Conservation (phyloP, 2,797 vertebrate species). For the Rhinatrema bivittatum region DNA sequence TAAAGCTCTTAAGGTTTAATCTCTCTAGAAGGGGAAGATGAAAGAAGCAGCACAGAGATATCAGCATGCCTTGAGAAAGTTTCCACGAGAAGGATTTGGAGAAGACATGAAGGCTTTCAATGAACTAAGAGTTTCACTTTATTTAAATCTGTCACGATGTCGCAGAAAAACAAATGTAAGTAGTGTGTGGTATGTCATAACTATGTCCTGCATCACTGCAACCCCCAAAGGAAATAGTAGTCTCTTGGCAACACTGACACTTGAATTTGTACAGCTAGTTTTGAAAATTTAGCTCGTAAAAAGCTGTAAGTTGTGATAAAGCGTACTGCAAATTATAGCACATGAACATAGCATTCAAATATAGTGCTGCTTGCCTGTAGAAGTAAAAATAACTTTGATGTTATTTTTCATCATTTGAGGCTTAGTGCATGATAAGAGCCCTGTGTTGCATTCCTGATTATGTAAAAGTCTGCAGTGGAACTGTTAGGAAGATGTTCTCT, state of each 20-base stretch:
- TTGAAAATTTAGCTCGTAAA: background rate
- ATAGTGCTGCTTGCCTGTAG: too few relatives aligned
- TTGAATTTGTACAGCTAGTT: background rate
- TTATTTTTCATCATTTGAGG: too few relatives aligned
- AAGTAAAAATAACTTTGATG: too few relatives aligned
- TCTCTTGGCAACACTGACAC: background rate
- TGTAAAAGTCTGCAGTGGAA: too few relatives aligned
- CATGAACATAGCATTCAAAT: too few relatives aligned
- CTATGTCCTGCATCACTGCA: fast-evolving
- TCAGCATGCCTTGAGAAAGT: slow-evolving; percentile 94
- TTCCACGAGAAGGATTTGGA: slow-evolving; percentile 93
- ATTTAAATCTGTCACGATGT: slow-evolving; percentile 91
- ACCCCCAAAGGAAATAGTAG: background rate
- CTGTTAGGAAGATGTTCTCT: too few relatives aligned
- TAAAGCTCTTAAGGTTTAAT: too few relatives aligned
- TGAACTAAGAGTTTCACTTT: slow-evolving; percentile 88
- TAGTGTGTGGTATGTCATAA: background rate
- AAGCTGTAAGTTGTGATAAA: background rate
- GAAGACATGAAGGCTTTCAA: slow-evolving; percentile 94
- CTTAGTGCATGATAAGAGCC: too few relatives aligned
- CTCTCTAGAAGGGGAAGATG: slow-evolving; percentile 97
- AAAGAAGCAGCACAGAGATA: slow-evolving; percentile 96
- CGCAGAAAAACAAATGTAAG: slow-evolving; percentile 97
- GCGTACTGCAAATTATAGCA: too few relatives aligned
- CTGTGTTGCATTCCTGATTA: too few relatives aligned